A percentile compares a stretch with the other conserved stretches of the same genome.
Conservation (phyloP, 1,140 invertebrate species). For the Nylanderia fulva region DNA sequence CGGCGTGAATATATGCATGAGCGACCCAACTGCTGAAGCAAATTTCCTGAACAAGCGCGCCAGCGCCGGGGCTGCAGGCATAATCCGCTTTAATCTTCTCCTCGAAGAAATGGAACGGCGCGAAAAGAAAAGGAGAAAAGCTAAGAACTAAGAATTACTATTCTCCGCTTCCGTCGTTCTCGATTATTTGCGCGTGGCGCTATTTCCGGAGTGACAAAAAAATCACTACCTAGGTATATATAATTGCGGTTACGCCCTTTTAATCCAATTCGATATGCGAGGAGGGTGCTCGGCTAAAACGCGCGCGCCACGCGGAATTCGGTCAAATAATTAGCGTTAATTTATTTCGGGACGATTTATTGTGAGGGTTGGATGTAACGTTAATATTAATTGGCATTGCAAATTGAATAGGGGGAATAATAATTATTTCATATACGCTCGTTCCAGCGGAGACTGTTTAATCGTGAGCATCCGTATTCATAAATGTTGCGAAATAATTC, state of each 20-base stretch:
- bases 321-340: conserved; percentile 61
- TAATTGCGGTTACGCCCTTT: conserved; percentile 45
- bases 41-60: conserved; percentile 49
- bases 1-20: conserved; percentile 57
- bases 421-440: conserved; percentile 50
- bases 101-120: conserved; percentile 23
- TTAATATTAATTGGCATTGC: conserved; percentile 60
- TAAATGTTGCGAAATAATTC: conserved; percentile 61
- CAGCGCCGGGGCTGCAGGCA: neutral
- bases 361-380: conserved; percentile 28
- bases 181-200: too few species aligned
- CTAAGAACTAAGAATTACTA: neutral
- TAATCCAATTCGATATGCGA: conserved; percentile 43
- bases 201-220: too few species aligned
- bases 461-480: conserved; percentile 39
- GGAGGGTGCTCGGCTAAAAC: neutral
- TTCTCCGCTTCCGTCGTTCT: neutral
- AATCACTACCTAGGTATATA: too few species aligned
- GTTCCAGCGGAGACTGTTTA: conserved; percentile 31
- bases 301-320: conserved; percentile 36
- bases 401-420: conserved; percentile 52
- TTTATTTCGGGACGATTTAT: conserved; percentile 54
- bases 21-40: conserved; percentile 55
- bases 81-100: conserved; percentile 51
- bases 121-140: neutral